Evolutionary conservation across 2,888 invertebrate species (phyloP).

Genomic region (Cheilosia urbana): DNA sequence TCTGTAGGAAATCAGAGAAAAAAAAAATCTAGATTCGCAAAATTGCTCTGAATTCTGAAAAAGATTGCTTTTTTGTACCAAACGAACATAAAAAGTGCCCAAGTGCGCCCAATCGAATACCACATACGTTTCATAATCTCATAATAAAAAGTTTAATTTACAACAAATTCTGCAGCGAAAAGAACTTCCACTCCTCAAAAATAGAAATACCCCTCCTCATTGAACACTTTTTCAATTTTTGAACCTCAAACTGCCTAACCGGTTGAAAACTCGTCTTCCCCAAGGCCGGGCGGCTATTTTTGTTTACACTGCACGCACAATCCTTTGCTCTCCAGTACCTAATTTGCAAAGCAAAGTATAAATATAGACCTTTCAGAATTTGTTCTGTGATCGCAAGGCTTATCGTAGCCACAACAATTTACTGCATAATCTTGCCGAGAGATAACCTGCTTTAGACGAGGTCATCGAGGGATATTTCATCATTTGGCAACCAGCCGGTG

Average conservation of each 20-base stretch:
- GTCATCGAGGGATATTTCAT: constrained; percentile 9
- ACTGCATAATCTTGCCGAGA: neutral
- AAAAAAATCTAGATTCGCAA: too few relatives aligned
- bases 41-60: too few relatives aligned
- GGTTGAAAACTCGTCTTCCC: constrained; percentile 1
- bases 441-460: constrained; percentile 31
- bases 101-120: too few relatives aligned
- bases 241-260: constrained; percentile 21
- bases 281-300: neutral
- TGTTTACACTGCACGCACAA: neutral
- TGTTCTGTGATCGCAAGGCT: neutral
- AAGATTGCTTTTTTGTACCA: too few relatives aligned
- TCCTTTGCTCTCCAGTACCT: neutral
- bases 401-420: neutral
- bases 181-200: too few relatives aligned
- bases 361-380: neutral
- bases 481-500: constrained; percentile 8
- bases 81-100: too few relatives aligned
- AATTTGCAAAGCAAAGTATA: too few relatives aligned
- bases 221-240: neutral
- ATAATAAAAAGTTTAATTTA: too few relatives aligned
- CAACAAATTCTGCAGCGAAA: too few relatives aligned
- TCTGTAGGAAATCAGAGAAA: too few relatives aligned
- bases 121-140: too few relatives aligned
- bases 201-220: neutral